phyloP scores from a whole-genome alignment of 2,888 invertebrate species.

The Eumacrocentrus americanus region DNA sequence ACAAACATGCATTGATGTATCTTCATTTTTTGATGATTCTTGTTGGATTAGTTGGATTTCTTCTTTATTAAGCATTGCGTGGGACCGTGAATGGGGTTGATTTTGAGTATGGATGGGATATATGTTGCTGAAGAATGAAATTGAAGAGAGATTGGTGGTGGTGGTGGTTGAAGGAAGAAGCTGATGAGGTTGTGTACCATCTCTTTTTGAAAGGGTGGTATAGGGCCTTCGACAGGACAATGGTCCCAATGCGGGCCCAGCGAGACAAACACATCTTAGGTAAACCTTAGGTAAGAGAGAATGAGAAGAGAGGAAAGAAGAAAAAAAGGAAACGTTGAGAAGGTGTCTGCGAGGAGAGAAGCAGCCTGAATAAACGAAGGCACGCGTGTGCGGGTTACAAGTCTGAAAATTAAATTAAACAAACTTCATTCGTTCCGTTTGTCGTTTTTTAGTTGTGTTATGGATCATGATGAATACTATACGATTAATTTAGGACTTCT shows the following conservation, averaged over 20 bases:
- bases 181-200: conserved; percentile 30
- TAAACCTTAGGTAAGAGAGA: conserved; percentile 30
- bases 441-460: conserved; percentile 11
- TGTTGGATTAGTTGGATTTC: no score
- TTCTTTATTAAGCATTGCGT: no score
- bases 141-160: no score
- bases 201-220: conserved; percentile 32
- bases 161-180: no score
- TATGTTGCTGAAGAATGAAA: neutral
- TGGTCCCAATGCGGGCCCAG: conserved; percentile 34
- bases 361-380: conserved; percentile 44
- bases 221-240: conserved; percentile 40
- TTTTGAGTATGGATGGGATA: neutral
- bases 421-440: conserved; percentile 35
- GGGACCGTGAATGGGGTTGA: neutral
- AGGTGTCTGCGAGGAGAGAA: conserved; percentile 36
- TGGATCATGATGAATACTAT: conserved; percentile 28
- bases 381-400: conserved; percentile 41
- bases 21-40: conserved; percentile 1
- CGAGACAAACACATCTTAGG: conserved; percentile 19
- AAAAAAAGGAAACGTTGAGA: conserved; percentile 7
- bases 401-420: conserved; percentile 39
- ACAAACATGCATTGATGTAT: neutral
- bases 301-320: conserved; percentile 6
- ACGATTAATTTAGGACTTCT: conserved; percentile 21